Percentiles rank a stretch among this genome's conserved stretches.
phyloP scores from a whole-genome alignment of 2,113 vertebrate species.

The Nicator chloris region DNA sequence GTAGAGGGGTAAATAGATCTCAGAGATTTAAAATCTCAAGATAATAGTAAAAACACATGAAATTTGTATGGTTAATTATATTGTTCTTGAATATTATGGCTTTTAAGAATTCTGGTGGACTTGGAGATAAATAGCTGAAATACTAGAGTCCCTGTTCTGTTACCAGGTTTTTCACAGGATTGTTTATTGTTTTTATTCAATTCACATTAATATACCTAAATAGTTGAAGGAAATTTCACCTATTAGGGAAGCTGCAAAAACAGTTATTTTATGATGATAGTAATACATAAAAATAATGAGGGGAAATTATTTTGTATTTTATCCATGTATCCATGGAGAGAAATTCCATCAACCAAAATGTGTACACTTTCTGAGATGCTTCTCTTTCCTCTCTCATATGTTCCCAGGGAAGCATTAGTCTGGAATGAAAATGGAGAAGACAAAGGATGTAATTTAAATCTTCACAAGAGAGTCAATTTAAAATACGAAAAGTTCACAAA shows the following conservation, averaged over 20 bases:
- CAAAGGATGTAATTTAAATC: constrained; percentile 34
- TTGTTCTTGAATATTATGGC: neutral
- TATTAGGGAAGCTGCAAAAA: neutral
- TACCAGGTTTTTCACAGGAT: neutral
- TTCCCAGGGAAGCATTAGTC: neutral
- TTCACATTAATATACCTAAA: neutral
- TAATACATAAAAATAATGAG: neutral
- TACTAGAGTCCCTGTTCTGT: neutral
- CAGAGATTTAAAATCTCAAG: neutral
- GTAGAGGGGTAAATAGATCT: neutral
- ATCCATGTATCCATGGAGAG: neutral
- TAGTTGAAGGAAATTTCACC: neutral
- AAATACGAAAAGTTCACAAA: constrained; percentile 38
- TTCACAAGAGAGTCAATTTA: constrained; percentile 37
- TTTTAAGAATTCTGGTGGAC: neutral
- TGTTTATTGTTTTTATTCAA: neutral
- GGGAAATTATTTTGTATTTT: neutral
- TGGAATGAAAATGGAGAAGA: constrained; percentile 7
- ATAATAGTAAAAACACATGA: neutral
- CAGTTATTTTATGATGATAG: neutral
- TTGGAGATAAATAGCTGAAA: neutral
- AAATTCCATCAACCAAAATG: neutral
- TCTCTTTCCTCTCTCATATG: neutral
- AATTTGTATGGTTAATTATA: neutral
- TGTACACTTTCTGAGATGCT: neutral